These are phyloP conservation scores for Lymantria dispar DNA, from an alignment of 2,888 invertebrate genomes.

Conservation along the genomic window DNA sequence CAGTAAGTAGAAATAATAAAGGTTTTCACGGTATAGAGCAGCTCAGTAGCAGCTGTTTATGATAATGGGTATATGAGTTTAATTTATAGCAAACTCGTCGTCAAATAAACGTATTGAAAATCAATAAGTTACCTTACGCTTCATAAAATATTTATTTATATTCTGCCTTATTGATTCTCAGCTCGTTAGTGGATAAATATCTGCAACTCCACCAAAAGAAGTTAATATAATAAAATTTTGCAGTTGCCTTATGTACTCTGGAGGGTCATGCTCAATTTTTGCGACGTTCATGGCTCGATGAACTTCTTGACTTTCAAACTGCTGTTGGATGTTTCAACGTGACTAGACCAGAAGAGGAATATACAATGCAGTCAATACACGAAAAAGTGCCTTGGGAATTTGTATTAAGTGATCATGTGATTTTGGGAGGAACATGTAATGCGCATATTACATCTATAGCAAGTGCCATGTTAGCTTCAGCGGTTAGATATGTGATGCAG, in stretches of 20 bases:
- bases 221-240: slow-evolving; percentile 8
- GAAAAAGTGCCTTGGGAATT: background rate
- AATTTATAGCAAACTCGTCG: too few species aligned
- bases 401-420: background rate
- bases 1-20: slow-evolving; percentile 38
- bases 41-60: too few species aligned
- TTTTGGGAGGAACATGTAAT: slow-evolving; percentile 1
- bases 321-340: slow-evolving; percentile 42
- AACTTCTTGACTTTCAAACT: slow-evolving; percentile 37
- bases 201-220: too few species aligned
- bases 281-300: slow-evolving; percentile 39
- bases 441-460: slow-evolving; percentile 4
- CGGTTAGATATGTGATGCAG: slow-evolving; percentile 6
- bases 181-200: too few species aligned
- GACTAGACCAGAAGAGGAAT: background rate
- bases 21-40: too few species aligned
- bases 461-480: slow-evolving; percentile 2
- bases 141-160: too few species aligned
- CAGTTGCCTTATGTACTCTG: slow-evolving; percentile 47
- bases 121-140: too few species aligned
- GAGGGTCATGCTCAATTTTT: slow-evolving; percentile 47
- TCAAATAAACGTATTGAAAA: too few species aligned
- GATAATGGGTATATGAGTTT: too few species aligned
- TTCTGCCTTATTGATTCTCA: too few species aligned
- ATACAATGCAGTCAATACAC: background rate